These are phyloP conservation scores for Epizoanthus stellaris DNA, from an alignment of 92 coral and sea anemone genomes.

Conservation along the genomic window DNA sequence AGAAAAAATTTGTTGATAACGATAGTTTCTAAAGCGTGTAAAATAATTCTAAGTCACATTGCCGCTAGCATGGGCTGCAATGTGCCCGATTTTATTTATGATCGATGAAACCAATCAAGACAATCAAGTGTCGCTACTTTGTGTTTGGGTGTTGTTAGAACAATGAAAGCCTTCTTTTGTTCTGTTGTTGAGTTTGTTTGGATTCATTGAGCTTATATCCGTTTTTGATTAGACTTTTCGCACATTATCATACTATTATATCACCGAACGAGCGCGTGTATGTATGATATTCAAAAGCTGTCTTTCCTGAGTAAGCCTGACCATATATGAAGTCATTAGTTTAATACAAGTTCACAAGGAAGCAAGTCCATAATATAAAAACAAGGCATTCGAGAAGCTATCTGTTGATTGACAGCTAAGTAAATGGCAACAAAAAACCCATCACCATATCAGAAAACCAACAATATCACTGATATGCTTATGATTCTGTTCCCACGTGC, in stretches of 20 bases:
- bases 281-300: background rate
- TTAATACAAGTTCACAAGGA: background rate
- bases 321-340: background rate
- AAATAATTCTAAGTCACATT: background rate
- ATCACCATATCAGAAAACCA: no score
- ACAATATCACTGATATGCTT: background rate
- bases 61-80: constrained; percentile 21
- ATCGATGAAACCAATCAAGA: constrained; percentile 14
- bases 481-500: background rate
- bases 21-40: background rate
- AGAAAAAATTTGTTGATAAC: background rate
- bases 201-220: constrained; percentile 12
- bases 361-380: no score
- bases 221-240: background rate
- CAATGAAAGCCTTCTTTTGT: constrained; percentile 11
- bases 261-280: background rate
- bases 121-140: background rate
- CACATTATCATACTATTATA: background rate
- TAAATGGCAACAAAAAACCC: no score
- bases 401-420: no score
- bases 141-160: background rate
- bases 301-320: background rate
- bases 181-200: background rate
- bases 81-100: background rate
- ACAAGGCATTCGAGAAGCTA: no score